Base-by-base conservation (phyloP, 1,140 invertebrate genomes). In the Lepidurus couesii region DNA sequence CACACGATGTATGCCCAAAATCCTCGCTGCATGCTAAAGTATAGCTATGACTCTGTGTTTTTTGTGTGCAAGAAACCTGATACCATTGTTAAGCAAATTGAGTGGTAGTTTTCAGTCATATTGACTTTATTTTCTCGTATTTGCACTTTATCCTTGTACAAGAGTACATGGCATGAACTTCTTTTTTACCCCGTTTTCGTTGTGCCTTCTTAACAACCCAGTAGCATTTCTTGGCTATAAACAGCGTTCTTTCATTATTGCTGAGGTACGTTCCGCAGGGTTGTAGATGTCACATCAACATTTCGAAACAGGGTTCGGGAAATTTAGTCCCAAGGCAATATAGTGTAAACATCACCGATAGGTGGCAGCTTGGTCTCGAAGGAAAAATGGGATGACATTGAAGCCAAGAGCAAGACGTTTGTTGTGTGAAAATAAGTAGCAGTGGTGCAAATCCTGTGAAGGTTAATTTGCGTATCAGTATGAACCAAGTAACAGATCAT, bases 1-100 rank as follows among this genome's bases (percentile, higher is more conserved):
- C 91, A 90, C 81, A 94, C 95, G 8, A 91, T 92, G 80, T 99
- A 98, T 84, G 93, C 94, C 26, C 95, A 97, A 85, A 98, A 98
- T 85, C 90, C 92, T 0, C 88, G 90, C 65, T 97, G 95, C n/a
- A 98, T 99, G 96, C 87, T 97, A 81, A 91, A 92, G 78, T 94
- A 95, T 82, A 90, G 93, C 81, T 97, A 97, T 83, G 89, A 92
- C 82, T 96, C 94, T 81, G 92, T 96, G 3, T 97, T 94, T 85
- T 95, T 97, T 83, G 91, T 95, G 4, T 95, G 93, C 82, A 87
- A 89, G 80, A 96, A 96, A 84, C 91, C 91, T 45, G 75, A 42
- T 9, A 26, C 75, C n/a, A 65, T 13, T 65, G 16, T 21, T n/a
- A 65, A 65, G 53, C 16, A 11, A 21, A 65, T 7, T 65, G 53